Base-by-base conservation (phyloP, 1,140 invertebrate species). In the Hypothenemus hampei region DNA sequence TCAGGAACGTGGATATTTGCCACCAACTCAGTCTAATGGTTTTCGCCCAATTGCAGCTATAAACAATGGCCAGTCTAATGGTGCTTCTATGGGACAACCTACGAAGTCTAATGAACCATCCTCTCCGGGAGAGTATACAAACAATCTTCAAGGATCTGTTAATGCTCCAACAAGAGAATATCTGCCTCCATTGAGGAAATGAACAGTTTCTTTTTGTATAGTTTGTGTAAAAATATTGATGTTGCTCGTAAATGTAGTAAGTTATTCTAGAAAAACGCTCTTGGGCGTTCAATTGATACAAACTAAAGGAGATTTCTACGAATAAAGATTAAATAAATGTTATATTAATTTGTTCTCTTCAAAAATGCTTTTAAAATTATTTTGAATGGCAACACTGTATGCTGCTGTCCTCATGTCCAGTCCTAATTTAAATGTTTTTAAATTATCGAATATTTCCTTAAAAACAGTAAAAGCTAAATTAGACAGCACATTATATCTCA, bases 321-420 rank as follows among this genome's bases (percentile, higher is more conserved):
- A 7, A 29, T 29, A n/a, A 29, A 29, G n/a, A 29, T 29, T 31
- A 11, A 31, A 3, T 13, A 31, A 8, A 23, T 4, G n/a, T 46
- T 18, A 46, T 3, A 21, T 46, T n/a, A 46, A 18, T 16, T 7
- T 46, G 6, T 67, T 59, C 8, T 51, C 26, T 11, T 64, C 39
- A 29, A 47, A 62, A 15, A 67, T 62, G 24, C 46, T 41, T 20
- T 79, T 78, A 70, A 90, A 93, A 57, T 93, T 90, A 67, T 91
- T 93, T 59, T 86, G 82, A 33, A 93, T 84, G 1, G 88, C 77
- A 39, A 82, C 86, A 23, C 88, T 82, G 70, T 90, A 94, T 2
- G 88, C 89, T 15, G 91, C 89, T 18, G 85, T 89, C 20, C 89
- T 77, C 11, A 93, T 64, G 71, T 93, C 89, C 40, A 91, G 72